Base-by-base conservation (phyloP, 2,113 vertebrate genomes). In the Oreochromis aureus region DNA sequence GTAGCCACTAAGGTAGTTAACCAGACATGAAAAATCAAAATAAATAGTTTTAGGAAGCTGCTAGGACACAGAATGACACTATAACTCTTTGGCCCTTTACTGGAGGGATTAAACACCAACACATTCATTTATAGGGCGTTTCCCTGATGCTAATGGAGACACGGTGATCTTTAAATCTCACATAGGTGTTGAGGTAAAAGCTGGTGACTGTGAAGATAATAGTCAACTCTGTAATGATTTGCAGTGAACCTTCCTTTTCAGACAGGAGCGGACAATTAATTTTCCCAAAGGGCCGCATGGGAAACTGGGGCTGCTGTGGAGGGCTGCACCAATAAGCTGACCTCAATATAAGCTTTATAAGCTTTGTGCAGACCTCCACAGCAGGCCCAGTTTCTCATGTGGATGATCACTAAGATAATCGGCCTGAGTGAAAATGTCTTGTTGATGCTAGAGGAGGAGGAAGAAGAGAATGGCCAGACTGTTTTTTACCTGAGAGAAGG, bases 401-500 rank as follows among this genome's bases (percentile, higher is more conserved):
- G 61, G 61, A 36, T n/a, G 61, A 66, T 2, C 34, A 22, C 18
- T 66, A 66, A 66, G 61, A 66, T 5, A 13, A 32, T 18, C 10
- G 24, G 11, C 55, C 24, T 58, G 2, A 34, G 59, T 63, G 30
- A 10, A 63, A 11, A 34, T 1, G 59, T 34, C 59, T 63, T 36
- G 59, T 63, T 63, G 30, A 63, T 34, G 16, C 59, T 34, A 11
- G 16, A 63, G 3, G 59, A 63, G 27, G 58, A 34, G 30, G 59
- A 36, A 18, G 32, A 36, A 63, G 11, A n/a, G 18, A 63, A n/a
- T 41, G n/a, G 0, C 19, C 4, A 9, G 0, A 41, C 63, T 41
- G 19, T 8, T 44, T 27, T 71, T 71, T 24, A 71, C n/a, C 66
- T 46, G 66, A 24, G n/a, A 27, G 66, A 22, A 41, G 19, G 63